Evolutionary conservation across 2,797 vertebrate species (phyloP), one percentile per base, ranked within the genome.

Genomic region (Molossus alvarezi): DNA sequence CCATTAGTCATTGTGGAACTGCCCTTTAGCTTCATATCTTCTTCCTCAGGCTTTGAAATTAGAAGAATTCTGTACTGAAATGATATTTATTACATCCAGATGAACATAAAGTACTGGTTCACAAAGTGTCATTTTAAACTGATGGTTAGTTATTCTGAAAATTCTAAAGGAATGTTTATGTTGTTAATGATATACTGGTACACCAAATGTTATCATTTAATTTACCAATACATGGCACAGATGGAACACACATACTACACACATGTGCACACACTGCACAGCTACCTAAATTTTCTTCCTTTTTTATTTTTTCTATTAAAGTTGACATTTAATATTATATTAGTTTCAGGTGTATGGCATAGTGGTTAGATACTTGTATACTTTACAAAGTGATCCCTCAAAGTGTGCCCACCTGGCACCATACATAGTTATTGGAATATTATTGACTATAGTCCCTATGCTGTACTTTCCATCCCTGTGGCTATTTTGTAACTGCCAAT

Each of bases 81-180:
- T 75, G 21, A 69, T 20, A 67, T 69, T 85, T 11, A 97, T 90
- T 37, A 88, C 1, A 53, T n/a, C 17, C 9, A 84, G 33, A 7
- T 91, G 86, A 95, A 95, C 97, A 88, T 27, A 94, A 90, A 82
- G 67, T 33, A 69, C 79, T 92, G 60, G 88, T 91, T 62, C 20
- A 91, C 18, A 11, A 94, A 81, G 13, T 58, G 62, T 83, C 79
- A 75, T 95, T 85, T 91, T 37, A 18, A 93, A 96, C 45, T 45
- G n/a, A 85, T 71, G 73, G 3, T 91, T 55, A 83, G 82, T 53
- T 90, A 81, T 88, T 96, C 88, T 81, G 29, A 91, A 95, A 89
- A 91, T 79, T 73, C 11, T 88, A 60, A 58, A 86, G 9, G 12
- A 1, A 6, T 90, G 33, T 86, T 93, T 81, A 62, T 73, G 17